These are phyloP conservation scores for Dione vanillae DNA, from an alignment of 2,888 invertebrate species.

Conservation along the genomic window DNA sequence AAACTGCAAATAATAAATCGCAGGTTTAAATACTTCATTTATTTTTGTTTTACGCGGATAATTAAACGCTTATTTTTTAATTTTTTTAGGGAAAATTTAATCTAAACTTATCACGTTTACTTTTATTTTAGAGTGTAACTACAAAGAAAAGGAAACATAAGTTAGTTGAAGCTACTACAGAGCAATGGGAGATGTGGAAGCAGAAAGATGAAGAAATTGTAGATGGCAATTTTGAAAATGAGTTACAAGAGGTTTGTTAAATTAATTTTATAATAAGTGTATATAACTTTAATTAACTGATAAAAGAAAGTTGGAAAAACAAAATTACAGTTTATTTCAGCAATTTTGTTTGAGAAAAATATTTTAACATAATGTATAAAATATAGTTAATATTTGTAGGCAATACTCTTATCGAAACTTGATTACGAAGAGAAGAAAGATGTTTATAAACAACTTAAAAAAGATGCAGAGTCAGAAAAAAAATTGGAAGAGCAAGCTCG, in stretches of 20 bases:
- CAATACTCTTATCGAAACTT: slow-evolving; percentile 89
- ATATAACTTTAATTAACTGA: not conserved
- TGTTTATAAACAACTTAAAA: slow-evolving; percentile 74
- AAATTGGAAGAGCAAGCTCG: slow-evolving; percentile 63
- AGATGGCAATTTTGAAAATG: slow-evolving; percentile 84
- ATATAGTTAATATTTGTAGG: slow-evolving; percentile 74
- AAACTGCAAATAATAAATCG: slow-evolving; percentile 57
- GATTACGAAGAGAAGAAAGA: slow-evolving; percentile 88
- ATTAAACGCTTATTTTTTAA: not conserved
- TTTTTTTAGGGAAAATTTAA: not conserved
- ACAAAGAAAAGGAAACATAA: slow-evolving; percentile 79
- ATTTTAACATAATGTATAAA: too few relatives aligned
- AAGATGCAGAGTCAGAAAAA: slow-evolving; percentile 68
- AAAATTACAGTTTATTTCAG: too few relatives aligned
- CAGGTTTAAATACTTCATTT: slow-evolving; percentile 54
- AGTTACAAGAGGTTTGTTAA: slow-evolving; percentile 84
- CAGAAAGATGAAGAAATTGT: slow-evolving; percentile 88
- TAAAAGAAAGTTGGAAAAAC: too few relatives aligned
- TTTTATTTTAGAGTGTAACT: slow-evolving; percentile 52
- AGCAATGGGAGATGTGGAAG: slow-evolving; percentile 90
- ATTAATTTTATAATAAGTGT: not conserved
- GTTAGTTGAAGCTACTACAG: slow-evolving; percentile 69
- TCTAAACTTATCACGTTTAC: not conserved
- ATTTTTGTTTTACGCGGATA: not conserved
- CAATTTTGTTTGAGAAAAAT: too few relatives aligned